Percentiles rank a stretch among this genome's conserved stretches.
These are phyloP conservation scores for Pimpla rufipes DNA, from an alignment of 2,888 invertebrate species.

Conservation along the genomic window DNA sequence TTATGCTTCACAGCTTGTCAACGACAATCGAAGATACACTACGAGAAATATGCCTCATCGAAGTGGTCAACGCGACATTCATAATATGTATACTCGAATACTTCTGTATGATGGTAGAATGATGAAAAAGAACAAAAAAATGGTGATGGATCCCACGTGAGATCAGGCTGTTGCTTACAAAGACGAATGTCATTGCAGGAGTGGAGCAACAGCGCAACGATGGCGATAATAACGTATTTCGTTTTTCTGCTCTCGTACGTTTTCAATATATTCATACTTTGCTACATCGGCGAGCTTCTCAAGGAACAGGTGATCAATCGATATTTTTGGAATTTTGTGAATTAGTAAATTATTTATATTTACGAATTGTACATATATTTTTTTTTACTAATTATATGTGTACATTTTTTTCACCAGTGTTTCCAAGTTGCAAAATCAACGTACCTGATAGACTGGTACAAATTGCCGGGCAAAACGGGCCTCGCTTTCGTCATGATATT, in stretches of 20 bases:
- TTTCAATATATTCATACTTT: conserved; percentile 56
- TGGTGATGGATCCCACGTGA: too few species aligned
- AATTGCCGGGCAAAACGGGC: conserved; percentile 33
- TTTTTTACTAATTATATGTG: too few species aligned
- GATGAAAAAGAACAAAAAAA: conserved; percentile 4
- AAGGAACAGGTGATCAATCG: conserved; percentile 73
- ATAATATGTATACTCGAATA: conserved; percentile 80
- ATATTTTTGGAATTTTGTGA: background rate
- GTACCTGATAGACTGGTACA: conserved; percentile 67
- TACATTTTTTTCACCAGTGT: conserved; percentile 62
- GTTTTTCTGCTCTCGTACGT: conserved; percentile 37
- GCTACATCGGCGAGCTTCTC: conserved; percentile 73
- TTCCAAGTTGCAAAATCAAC: conserved; percentile 69
- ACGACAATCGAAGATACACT: conserved; percentile 67
- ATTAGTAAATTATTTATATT: background rate
- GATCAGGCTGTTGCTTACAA: too few species aligned
- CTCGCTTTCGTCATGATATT: conserved; percentile 44
- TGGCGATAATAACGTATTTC: conserved; percentile 43
- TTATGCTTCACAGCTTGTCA: conserved; percentile 7
- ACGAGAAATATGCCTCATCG: conserved; percentile 77
- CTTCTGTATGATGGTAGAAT: conserved; percentile 77
- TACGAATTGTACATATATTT: conserved; percentile 1
- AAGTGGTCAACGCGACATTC: conserved; percentile 78
- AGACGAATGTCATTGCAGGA: conserved; percentile 33
- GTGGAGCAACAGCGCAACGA: conserved; percentile 41